Percentiles rank a stretch among this genome's conserved stretches.
phyloP scores from a whole-genome alignment of 2,113 vertebrate species.

The Carassius auratus region DNA sequence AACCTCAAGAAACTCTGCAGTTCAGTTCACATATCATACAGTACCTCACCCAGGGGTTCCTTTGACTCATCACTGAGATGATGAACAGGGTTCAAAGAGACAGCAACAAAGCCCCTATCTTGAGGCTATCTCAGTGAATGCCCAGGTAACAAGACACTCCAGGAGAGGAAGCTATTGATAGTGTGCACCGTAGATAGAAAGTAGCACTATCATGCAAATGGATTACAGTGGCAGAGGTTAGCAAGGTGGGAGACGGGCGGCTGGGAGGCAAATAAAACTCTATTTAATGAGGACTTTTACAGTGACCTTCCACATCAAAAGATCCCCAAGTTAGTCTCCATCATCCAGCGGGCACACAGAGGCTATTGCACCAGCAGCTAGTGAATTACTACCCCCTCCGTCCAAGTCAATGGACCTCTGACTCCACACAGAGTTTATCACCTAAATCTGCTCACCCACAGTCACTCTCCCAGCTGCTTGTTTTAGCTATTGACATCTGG shows the following conservation, averaged over 20 bases:
- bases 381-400: slow-evolving; percentile 41
- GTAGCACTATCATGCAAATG: slow-evolving; percentile 54
- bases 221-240: slow-evolving; percentile 35
- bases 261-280: slow-evolving; percentile 55
- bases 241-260: slow-evolving; percentile 12
- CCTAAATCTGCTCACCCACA: slow-evolving; percentile 28
- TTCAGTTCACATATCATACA: slow-evolving; percentile 32
- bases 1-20: slow-evolving; percentile 21
- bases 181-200: not conserved
- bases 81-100: slow-evolving; percentile 25
- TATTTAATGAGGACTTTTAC: slow-evolving; percentile 52
- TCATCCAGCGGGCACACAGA: slow-evolving; percentile 20
- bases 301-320: slow-evolving; percentile 48
- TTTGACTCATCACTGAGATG: slow-evolving; percentile 32
- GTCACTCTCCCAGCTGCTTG: slow-evolving; percentile 16
- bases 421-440: slow-evolving; percentile 51
- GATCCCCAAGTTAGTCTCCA: slow-evolving; percentile 35
- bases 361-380: slow-evolving; percentile 25
- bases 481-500: slow-evolving; percentile 36
- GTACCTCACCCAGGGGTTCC: slow-evolving; percentile 10
- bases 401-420: slow-evolving; percentile 50
- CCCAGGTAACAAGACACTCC: slow-evolving; percentile 37
- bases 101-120: slow-evolving; percentile 42
- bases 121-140: slow-evolving; percentile 18
- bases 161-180: slow-evolving; percentile 26